phyloP scores from a whole-genome alignment of 2,797 vertebrate species.

The Characodon lateralis region DNA sequence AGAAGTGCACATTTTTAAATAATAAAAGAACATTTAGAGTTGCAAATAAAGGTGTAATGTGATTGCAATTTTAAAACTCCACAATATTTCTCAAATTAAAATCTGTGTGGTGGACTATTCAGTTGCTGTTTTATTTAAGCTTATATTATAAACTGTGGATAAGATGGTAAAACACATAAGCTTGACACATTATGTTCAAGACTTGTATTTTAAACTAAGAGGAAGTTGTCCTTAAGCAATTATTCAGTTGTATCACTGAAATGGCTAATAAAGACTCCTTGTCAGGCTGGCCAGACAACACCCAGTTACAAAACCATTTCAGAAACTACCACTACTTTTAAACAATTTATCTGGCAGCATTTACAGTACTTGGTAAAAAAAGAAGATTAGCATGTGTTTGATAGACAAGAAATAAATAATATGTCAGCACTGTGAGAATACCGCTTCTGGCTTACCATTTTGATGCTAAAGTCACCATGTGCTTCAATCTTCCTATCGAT shows the following conservation, averaged over 20 bases:
- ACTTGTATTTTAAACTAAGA: too few species aligned
- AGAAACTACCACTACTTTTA: background rate
- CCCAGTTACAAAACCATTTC: background rate
- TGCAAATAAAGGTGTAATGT: background rate
- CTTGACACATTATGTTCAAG: too few species aligned
- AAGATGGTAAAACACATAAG: too few species aligned
- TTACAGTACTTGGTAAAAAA: background rate
- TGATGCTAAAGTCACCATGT: background rate
- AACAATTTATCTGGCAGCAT: background rate
- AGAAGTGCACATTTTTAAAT: conserved; percentile 8
- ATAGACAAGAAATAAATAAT: background rate
- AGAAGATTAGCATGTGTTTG: background rate
- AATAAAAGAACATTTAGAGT: conserved; percentile 3
- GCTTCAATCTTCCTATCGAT: background rate
- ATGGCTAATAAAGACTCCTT: background rate
- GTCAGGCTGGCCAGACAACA: background rate
- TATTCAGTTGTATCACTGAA: background rate
- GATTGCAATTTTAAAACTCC: background rate
- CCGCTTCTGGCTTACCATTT: background rate
- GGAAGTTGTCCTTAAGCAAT: too few species aligned
- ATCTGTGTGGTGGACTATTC: background rate
- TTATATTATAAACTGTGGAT: background rate
- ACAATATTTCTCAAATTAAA: background rate
- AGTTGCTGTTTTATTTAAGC: background rate
- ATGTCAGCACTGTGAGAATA: background rate